Evolutionary conservation across 1,140 invertebrate species (phyloP), one percentile per base, ranked within the genome.

Genomic region (Nephila pilipes): DNA sequence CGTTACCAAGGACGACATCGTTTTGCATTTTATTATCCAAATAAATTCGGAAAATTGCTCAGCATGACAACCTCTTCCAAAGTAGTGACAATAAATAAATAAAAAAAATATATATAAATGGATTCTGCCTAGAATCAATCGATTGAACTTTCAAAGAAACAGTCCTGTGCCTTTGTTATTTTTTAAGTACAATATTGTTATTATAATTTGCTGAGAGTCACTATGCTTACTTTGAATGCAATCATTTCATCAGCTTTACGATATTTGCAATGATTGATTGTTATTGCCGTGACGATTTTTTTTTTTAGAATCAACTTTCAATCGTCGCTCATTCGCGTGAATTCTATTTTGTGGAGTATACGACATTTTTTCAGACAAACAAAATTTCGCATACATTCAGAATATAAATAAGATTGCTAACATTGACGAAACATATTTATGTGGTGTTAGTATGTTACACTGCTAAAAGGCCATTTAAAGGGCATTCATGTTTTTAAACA

Each of bases 11-110:
- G 32, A 22, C 36, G 91, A 92, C 83, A 60, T 92, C 91, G 83
- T 80, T 92, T 92, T 92, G 83, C 91, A 92, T 92, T 92, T 92
- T 92, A 92, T 92, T 87, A 92, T 92, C 54, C 46, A 58, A 92
- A 92, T 92, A 87, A 92, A 92, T 92, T 92, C 83, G 83, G 81
- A 87, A 92, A 54, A 92, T 92, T 75, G 91, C 91, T 92, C 60
- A 22, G 32, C 75, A 92, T 92, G 91, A 92, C 91, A 92, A 92
- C 60, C 83, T n/a, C 16, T 55, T 75, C 54, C 58, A 69, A 89
- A 25, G 36, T 16, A 85, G 38, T 14, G 58, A 63, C 75, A 90
- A 90, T 36, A 65, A 87, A 75, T 32, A 25, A 65, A 69, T 25
- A 25, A 75, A 54, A 65, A 22, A 57, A 57, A 38, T n/a, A n/a